These are phyloP conservation scores for Scleropages formosus DNA, from an alignment of 2,797 vertebrate species.

Conservation along the genomic window DNA sequence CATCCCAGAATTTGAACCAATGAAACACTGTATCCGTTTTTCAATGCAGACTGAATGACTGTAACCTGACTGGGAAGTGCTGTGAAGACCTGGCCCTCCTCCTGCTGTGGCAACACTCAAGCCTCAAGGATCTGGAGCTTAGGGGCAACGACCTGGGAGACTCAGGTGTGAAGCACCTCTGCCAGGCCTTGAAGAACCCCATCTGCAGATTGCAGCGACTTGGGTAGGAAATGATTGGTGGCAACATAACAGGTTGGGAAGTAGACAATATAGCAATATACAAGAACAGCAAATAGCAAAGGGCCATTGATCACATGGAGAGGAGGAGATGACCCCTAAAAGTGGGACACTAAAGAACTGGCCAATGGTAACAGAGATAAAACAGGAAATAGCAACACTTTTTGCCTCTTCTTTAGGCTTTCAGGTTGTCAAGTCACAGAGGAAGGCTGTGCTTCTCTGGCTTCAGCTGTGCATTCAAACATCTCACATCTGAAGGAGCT, in stretches of 20 bases:
- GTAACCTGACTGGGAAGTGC: conserved; percentile 2
- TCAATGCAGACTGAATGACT: neutral
- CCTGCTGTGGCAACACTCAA: neutral
- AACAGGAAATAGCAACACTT: neutral
- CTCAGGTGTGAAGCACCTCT: conserved; percentile 2
- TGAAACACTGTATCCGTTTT: neutral
- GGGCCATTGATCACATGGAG: too few relatives aligned
- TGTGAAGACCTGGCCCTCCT: neutral
- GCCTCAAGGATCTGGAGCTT: conserved; percentile 3
- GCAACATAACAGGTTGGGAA: too few relatives aligned
- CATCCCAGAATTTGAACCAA: too few relatives aligned
- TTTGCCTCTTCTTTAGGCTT: conserved; percentile 6
- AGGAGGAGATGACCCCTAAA: too few relatives aligned
- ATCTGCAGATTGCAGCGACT: neutral
- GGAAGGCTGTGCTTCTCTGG: neutral
- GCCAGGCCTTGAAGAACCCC: neutral
- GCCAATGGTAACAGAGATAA: too few relatives aligned
- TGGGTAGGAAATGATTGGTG: neutral
- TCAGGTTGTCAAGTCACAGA: conserved; percentile 14
- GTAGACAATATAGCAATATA: too few relatives aligned
- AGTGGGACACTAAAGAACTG: too few relatives aligned
- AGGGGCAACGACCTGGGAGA: conserved; percentile 12
- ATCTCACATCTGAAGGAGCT: neutral
- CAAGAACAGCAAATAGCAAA: too few relatives aligned
- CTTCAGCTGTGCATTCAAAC: conserved; percentile 11